Conservation (phyloP, 1,140 invertebrate genomes). For the Drosophila mojavensis region DNA sequence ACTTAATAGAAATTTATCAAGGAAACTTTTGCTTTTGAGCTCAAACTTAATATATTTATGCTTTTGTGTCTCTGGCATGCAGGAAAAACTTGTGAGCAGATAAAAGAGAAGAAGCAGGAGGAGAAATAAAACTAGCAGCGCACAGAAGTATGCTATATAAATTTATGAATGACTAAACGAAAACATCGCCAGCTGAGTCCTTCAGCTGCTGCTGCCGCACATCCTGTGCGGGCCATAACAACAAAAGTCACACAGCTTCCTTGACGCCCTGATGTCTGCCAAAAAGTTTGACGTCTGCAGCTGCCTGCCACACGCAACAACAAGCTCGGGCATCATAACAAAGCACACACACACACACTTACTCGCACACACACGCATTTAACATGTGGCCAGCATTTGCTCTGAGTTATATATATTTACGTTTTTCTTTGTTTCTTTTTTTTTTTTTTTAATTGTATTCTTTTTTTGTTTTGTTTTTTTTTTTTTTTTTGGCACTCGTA, state of each 20-base stretch:
- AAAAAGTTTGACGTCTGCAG: constrained; percentile 65
- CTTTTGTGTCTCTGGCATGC: background rate
- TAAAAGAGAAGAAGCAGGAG: background rate
- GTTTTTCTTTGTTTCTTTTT: constrained; percentile 10
- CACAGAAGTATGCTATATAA: constrained; percentile 56
- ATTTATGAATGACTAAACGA: constrained; percentile 52
- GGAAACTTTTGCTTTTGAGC: background rate
- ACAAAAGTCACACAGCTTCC: constrained; percentile 48
- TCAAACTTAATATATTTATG: background rate
- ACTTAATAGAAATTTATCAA: background rate
- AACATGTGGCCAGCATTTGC: constrained; percentile 26
- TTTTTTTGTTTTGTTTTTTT: background rate
- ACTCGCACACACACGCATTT: constrained; percentile 26
- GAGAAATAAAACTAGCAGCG: constrained; percentile 40
- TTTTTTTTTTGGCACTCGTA: constrained; percentile 16
- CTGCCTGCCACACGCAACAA: constrained; percentile 40
- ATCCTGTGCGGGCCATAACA: constrained; percentile 29
- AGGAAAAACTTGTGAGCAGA: background rate
- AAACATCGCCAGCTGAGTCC: constrained; percentile 41
- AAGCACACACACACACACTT: constrained; percentile 5
- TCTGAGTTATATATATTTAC: constrained; percentile 50
- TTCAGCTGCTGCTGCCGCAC: constrained; percentile 12
- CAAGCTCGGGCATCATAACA: constrained; percentile 39
- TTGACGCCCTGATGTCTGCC: constrained; percentile 73
- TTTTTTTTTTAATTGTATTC: constrained; percentile 1